Evolutionary conservation across 2,113 vertebrate genomes (phyloP), one percentile per base, ranked within the genome.

Genomic region (Petaurus breviceps): DNA sequence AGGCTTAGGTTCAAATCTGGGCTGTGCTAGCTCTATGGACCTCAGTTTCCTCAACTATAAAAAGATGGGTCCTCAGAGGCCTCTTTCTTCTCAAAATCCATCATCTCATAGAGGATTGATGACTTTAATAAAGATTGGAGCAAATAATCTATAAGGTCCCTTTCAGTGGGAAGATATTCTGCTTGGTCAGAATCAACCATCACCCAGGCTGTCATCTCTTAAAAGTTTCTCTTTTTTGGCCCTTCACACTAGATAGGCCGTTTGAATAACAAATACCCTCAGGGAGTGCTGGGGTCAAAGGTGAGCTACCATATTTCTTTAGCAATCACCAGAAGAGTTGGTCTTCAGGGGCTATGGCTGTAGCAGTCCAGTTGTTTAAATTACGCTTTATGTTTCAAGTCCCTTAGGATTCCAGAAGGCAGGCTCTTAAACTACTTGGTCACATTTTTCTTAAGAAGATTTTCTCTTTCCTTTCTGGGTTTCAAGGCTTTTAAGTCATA

Each of bases 211-310:
- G 7, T 43, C 68, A 84, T 43, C 68, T 43, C 68, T 84, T 77
- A 19, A n/a, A 43, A 84, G n/a, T 84, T 23, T 84, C 19, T 77
- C 3, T 52, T 61, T 77, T 22, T 84, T 43, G n/a, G 16, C 68
- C 19, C n/a, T 84, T 84, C 37, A 43, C n/a, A 23, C 5, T 43
- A 84, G 16, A 84, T 28, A 1, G 9, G 6, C 9, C 3, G 37
- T 96, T 93, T 95, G n/a, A 93, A 91, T n/a, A 97, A 50, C 43
- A 28, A 92, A 89, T 24, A 50, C 8, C 6, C 46, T 95, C 25
- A 10, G 8, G 19, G 47, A 12, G 28, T 11, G 43, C 31, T 51
- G 3, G 1, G 53, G 54, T 51, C 94, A 57, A 95, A 10, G 7
- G 6, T 28, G 90, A 90, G 3, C 2, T 25, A 53, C 1, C 54